phyloP scores from a whole-genome alignment of 2,888 invertebrate species.

The Drosophila atripex region DNA sequence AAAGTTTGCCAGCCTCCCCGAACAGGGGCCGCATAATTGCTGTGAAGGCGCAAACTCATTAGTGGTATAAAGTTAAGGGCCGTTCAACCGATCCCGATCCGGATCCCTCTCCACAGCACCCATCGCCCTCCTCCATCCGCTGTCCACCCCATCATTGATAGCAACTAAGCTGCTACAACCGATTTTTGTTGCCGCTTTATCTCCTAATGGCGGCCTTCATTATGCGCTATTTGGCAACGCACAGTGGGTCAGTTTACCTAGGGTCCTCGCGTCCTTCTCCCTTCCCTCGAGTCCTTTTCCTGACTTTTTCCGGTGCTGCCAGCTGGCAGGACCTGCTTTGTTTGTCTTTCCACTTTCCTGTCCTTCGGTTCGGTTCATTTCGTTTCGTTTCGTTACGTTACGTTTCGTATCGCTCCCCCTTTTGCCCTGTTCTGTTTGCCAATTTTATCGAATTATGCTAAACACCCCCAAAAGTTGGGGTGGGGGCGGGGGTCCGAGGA shows the following conservation, averaged over 20 bases:
- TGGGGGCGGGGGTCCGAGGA: constrained; percentile 12
- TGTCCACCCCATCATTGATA: constrained; percentile 35
- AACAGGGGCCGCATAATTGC: constrained; percentile 62
- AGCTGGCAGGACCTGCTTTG: constrained; percentile 24
- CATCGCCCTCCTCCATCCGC: background rate
- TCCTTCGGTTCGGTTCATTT: constrained; percentile 10
- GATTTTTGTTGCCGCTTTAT: constrained; percentile 64
- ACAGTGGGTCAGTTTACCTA: constrained; percentile 32
- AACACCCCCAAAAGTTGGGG: constrained; percentile 33
- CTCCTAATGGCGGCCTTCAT: constrained; percentile 68
- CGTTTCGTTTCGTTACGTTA: constrained; percentile 33
- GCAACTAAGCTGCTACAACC: constrained; percentile 57
- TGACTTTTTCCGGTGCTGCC: constrained; percentile 20
- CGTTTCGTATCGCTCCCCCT: constrained; percentile 4
- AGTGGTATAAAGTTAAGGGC: constrained; percentile 59
- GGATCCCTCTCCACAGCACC: constrained; percentile 3
- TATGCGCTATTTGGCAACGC: constrained; percentile 56
- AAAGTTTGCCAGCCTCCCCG: constrained; percentile 42
- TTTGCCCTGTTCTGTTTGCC: constrained; percentile 46
- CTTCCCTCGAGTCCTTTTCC: constrained; percentile 21
- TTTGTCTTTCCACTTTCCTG: constrained; percentile 46
- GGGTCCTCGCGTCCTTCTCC: constrained; percentile 22
- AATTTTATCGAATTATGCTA: constrained; percentile 73
- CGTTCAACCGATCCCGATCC: constrained; percentile 25
- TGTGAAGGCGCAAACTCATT: constrained; percentile 65